These are phyloP conservation scores for Phaedon cochleariae DNA, from an alignment of 2,888 invertebrate genomes.

Conservation along the genomic window DNA sequence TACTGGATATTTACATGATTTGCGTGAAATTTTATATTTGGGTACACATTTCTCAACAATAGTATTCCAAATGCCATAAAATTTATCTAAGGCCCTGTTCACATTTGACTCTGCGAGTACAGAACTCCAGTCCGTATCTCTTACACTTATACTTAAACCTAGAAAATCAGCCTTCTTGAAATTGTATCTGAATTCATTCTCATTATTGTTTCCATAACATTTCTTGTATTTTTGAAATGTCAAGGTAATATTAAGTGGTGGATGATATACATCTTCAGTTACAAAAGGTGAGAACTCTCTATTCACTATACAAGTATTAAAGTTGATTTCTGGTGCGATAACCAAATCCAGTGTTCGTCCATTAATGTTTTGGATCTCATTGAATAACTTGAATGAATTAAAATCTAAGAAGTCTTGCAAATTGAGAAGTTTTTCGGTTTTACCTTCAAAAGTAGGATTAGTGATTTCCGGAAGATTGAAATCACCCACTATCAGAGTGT, in stretches of 20 bases:
- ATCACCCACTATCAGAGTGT: neutral
- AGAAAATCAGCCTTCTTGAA: neutral
- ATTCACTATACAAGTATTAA: neutral
- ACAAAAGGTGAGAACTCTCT: too few species aligned
- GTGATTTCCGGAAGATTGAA: neutral
- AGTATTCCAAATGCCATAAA: conserved; percentile 7
- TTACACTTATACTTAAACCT: neutral
- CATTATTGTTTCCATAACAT: too few species aligned
- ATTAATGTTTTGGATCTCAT: neutral
- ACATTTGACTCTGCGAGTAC: neutral
- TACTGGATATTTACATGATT: neutral
- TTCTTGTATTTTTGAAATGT: too few species aligned
- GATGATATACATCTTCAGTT: too few species aligned
- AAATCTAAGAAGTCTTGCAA: conserved; percentile 1
- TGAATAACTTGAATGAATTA: neutral
- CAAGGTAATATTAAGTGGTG: too few species aligned
- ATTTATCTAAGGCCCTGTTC: neutral
- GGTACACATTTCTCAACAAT: neutral
- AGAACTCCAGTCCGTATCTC: neutral
- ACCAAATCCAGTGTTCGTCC: conserved; percentile 3
- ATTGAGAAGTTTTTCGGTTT: conserved; percentile 5
- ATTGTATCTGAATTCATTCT: neutral
- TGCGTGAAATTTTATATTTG: neutral
- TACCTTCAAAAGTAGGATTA: neutral
- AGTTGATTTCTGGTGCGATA: neutral